Evolutionary conservation across 2,113 vertebrate genomes (phyloP).

Genomic region (Periophthalmodon schlosseri): DNA sequence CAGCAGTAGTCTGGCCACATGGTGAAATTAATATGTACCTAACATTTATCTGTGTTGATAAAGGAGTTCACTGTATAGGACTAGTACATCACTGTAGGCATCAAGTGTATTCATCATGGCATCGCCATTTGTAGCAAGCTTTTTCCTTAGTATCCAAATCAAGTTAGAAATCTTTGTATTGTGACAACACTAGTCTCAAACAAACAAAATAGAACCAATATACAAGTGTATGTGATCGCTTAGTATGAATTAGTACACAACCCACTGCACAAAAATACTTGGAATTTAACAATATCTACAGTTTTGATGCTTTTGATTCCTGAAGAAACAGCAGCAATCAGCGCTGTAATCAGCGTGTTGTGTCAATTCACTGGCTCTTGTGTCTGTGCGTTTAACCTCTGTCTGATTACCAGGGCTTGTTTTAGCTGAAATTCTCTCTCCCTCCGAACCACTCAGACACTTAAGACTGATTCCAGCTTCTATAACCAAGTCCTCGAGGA

Average conservation of each 20-base stretch:
- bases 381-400: slow-evolving; percentile 27
- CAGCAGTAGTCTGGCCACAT: too few species aligned
- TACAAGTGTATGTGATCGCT: neutral
- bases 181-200: neutral
- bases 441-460: slow-evolving; percentile 5
- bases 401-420: slow-evolving; percentile 8
- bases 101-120: neutral
- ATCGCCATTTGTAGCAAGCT: neutral
- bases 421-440: slow-evolving; percentile 15
- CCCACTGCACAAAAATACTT: neutral
- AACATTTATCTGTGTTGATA: too few species aligned
- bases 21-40: too few species aligned
- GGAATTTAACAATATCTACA: slow-evolving; percentile 14
- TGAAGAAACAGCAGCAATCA: slow-evolving; percentile 27
- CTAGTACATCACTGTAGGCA: too few species aligned
- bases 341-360: slow-evolving; percentile 20
- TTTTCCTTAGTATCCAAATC: too few species aligned
- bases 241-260: neutral
- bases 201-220: neutral
- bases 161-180: too few species aligned
- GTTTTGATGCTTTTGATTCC: slow-evolving; percentile 13
- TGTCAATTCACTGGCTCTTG: neutral
- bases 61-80: too few species aligned
- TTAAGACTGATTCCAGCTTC: slow-evolving; percentile 9
- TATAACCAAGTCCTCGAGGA: slow-evolving; percentile 13